Conservation (phyloP, 2,113 vertebrate genomes). For the Erythrocercus mccallii region DNA sequence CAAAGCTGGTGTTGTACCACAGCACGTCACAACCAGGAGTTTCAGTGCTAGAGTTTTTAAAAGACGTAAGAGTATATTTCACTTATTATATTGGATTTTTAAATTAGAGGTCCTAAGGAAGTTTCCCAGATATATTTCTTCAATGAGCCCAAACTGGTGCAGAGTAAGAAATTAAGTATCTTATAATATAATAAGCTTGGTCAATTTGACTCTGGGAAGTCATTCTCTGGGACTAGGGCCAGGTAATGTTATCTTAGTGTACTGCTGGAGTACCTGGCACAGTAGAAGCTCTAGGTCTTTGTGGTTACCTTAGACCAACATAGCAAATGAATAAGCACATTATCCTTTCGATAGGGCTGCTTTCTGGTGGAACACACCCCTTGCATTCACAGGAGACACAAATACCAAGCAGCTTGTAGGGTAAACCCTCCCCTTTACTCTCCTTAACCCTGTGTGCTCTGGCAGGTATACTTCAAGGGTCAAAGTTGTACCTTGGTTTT, state of each 20-base stretch:
- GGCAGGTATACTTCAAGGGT: not conserved
- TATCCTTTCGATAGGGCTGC: not conserved
- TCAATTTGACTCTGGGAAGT: not conserved
- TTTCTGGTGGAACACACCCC: not conserved
- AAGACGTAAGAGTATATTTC: not conserved
- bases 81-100: not conserved
- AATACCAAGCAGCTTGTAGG: not conserved
- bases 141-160: not conserved
- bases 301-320: slow-evolving; percentile 38
- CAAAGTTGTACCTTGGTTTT: not conserved
- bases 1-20: not conserved
- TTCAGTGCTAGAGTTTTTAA: not conserved
- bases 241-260: slow-evolving; percentile 29
- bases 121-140: not conserved
- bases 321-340: not conserved
- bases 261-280: slow-evolving; percentile 38
- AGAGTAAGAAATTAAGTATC: not conserved
- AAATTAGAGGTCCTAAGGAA: not conserved
- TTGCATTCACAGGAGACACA: not conserved
- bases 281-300: not conserved
- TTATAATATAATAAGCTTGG: not conserved
- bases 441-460: not conserved
- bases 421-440: not conserved
- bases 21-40: not conserved
- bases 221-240: not conserved